Evolutionary conservation across 2,113 vertebrate species (phyloP).

Genomic region (Poicephalus gulielmi): DNA sequence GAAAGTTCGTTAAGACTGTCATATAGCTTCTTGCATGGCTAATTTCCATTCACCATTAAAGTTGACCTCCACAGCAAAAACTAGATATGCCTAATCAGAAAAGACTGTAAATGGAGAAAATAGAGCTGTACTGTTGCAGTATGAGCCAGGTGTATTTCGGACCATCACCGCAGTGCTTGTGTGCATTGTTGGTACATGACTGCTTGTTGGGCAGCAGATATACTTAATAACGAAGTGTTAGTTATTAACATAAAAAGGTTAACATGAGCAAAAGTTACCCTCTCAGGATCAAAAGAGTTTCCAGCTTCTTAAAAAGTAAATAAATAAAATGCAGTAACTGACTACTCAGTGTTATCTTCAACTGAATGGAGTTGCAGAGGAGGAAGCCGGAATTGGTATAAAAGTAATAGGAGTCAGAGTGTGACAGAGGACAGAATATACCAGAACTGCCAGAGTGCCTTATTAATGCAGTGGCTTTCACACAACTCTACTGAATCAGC

Average conservation of each 20-base stretch:
- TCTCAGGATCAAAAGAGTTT: background rate
- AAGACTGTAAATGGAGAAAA: background rate
- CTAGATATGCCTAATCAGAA: background rate
- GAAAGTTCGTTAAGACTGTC: background rate
- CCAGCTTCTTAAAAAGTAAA: background rate
- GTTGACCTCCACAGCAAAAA: background rate
- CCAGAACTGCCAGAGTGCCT: background rate
- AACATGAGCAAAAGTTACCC: background rate
- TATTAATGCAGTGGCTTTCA: background rate
- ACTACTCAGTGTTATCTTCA: background rate
- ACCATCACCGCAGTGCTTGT: rapidly evolving
- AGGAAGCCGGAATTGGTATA: background rate
- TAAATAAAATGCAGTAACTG: background rate
- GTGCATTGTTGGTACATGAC: rapidly evolving
- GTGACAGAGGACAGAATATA: background rate
- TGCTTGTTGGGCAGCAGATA: rapidly evolving
- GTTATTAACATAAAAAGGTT: background rate
- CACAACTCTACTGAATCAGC: background rate
- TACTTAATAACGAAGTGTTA: rapidly evolving
- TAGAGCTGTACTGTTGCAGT: background rate
- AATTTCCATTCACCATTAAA: background rate
- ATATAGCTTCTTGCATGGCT: background rate
- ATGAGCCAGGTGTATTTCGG: rapidly evolving
- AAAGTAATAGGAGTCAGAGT: rapidly evolving
- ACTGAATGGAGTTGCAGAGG: background rate